These are phyloP conservation scores for Perognathus longimembris DNA, from an alignment of 2,113 vertebrate species.

Conservation along the genomic window DNA sequence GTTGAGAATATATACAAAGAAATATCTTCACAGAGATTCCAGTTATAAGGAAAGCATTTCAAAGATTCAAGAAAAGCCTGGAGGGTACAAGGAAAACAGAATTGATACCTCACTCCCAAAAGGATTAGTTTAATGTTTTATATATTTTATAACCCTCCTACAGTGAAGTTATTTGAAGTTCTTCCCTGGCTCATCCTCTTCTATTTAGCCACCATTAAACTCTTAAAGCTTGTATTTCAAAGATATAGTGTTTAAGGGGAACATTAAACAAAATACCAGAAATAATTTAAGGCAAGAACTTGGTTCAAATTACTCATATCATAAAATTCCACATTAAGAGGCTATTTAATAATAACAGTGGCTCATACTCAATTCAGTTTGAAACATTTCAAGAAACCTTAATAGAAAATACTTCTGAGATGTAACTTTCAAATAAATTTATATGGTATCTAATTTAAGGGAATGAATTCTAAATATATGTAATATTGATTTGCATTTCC, in stretches of 20 bases:
- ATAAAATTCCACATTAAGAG: constrained; percentile 69
- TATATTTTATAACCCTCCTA: constrained; percentile 53
- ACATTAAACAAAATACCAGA: constrained; percentile 65
- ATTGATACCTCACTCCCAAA: constrained; percentile 54
- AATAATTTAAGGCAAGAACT: constrained; percentile 68
- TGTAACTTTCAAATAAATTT: constrained; percentile 41
- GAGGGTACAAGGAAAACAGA: constrained; percentile 67
- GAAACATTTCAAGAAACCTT: constrained; percentile 16
- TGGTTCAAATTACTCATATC: constrained; percentile 61
- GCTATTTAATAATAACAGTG: constrained; percentile 38
- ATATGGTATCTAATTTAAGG: neutral
- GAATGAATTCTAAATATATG: constrained; percentile 52
- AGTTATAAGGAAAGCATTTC: constrained; percentile 60
- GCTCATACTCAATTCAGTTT: constrained; percentile 39
- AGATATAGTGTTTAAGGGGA: constrained; percentile 71
- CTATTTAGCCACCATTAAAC: constrained; percentile 44
- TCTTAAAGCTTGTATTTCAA: constrained; percentile 73
- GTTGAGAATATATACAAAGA: constrained; percentile 62
- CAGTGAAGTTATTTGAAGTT: constrained; percentile 57
- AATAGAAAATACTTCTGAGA: constrained; percentile 54
- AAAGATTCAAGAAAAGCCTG: constrained; percentile 64
- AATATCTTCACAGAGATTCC: constrained; percentile 47
- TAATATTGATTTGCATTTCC: neutral
- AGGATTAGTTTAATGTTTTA: constrained; percentile 35
- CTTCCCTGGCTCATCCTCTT: constrained; percentile 31